Conservation (phyloP, 2,113 vertebrate genomes). For the Clupea harengus region DNA sequence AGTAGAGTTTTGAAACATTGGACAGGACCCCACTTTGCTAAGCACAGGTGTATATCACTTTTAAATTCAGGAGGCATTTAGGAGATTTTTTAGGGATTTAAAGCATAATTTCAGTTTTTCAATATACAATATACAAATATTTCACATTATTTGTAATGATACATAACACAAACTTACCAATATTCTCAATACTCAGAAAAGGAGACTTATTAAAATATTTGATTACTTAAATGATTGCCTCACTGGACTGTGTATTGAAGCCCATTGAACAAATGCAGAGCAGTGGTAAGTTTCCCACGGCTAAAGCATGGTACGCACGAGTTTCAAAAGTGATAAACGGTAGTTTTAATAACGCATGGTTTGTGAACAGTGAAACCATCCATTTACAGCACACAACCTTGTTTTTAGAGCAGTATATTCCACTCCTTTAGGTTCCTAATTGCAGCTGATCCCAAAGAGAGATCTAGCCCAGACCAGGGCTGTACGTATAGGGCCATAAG, state of each 20-base stretch:
- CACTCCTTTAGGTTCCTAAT: neutral
- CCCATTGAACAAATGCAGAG: neutral
- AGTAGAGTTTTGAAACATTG: neutral
- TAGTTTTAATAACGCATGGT: too few species aligned
- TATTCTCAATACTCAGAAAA: neutral
- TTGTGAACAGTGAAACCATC: neutral
- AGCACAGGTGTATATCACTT: neutral
- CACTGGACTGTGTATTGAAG: neutral
- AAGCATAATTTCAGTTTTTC: neutral
- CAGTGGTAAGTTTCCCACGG: neutral
- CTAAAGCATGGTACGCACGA: neutral
- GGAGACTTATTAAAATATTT: neutral
- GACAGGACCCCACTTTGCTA: neutral
- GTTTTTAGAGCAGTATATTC: too few species aligned
- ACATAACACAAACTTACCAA: neutral
- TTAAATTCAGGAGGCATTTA: neutral
- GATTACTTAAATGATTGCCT: neutral
- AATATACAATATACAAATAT: too few species aligned
- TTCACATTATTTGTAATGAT: neutral
- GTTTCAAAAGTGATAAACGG: neutral
- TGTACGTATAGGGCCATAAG: neutral
- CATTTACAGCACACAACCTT: neutral
- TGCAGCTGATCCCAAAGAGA: neutral
- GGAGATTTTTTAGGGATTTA: neutral
- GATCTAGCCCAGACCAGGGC: neutral